Evolutionary conservation across 2,888 invertebrate genomes (phyloP), one percentile per base, ranked within the genome.

Genomic region (Tholera decimalis): DNA sequence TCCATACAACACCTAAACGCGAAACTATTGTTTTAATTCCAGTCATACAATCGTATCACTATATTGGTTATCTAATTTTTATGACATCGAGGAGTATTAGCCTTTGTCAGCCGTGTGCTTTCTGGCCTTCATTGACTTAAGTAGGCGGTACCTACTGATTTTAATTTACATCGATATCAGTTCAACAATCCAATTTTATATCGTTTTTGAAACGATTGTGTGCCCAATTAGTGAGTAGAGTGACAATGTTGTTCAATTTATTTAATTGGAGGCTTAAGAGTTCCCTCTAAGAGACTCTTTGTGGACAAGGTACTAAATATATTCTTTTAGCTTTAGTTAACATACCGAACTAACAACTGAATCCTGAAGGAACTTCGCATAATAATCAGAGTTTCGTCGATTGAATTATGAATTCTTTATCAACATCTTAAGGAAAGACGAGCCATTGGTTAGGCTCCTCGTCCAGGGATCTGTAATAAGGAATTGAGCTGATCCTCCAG

Each of bases 41-140:
- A 43, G 18, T 39, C 35, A 61, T 47, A 28, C 7, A 46, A 20
- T 47, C 18, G 47, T 39, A 37, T 51, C 3, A 54, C 28, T 49
- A 62, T 55, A 73, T 56, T 35, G 43, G 33, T 56, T 73, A 73
- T 76, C 63, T 44, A 57, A 54, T 53, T 57, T 53, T 56, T 61
- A 55, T 61, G 70, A 41, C 50, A 49, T 18, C 26, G 33, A 22
- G 8, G 46, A 41, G 54, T 62, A 70, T 61, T 76, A 55, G 22
- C 49, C 53, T 54, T 54, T 28, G 20, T 35, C 37, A 18, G 43
- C 35, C 72, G 71, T 44, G 53, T 77, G 72, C 47, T 76, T 55
- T 41, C 41, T 49, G 59, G 7, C 78, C 73, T 74, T 66, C 66
- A 11, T 47, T 44, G 47, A 56, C 55, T 35, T n/a, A 30, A 46